phyloP scores from a whole-genome alignment of 2,113 vertebrate genomes.

The Empidonax alnorum region DNA sequence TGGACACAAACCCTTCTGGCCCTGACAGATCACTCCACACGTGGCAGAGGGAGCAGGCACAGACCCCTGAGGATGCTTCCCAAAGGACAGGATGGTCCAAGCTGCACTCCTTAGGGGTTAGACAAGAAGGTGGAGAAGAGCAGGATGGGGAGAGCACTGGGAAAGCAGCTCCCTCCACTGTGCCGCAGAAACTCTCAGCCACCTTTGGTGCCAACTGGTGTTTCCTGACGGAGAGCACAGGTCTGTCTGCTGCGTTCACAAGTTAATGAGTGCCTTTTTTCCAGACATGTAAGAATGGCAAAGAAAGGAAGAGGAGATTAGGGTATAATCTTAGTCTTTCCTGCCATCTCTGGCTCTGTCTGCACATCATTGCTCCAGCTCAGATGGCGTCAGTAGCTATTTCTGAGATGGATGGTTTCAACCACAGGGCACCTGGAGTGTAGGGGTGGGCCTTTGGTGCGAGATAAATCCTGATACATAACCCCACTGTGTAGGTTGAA shows the following conservation, averaged over 20 bases:
- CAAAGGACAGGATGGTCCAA: neutral
- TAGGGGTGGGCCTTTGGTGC: neutral
- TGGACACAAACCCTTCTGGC: neutral
- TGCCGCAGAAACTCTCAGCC: neutral
- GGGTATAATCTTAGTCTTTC: neutral
- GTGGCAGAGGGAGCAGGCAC: neutral
- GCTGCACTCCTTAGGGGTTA: neutral
- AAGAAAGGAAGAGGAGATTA: neutral
- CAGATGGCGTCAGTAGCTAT: neutral
- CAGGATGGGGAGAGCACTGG: neutral
- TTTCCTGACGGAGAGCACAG: neutral
- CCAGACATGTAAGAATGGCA: neutral
- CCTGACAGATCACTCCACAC: fast-evolving
- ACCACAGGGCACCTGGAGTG: neutral
- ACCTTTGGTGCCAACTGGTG: neutral
- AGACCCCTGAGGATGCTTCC: neutral
- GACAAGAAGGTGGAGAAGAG: neutral
- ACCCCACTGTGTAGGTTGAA: neutral
- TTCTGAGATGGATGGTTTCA: neutral
- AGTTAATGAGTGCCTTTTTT: neutral
- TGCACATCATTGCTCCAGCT: neutral
- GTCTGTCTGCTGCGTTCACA: neutral
- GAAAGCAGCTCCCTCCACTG: neutral
- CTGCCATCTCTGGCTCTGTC: neutral
- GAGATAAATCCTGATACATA: neutral